A percentile compares a stretch with the other conserved stretches of the same genome.
Evolutionary conservation across 92 coral and sea anemone species (phyloP).

Genomic region (Blastomussa wellsi): DNA sequence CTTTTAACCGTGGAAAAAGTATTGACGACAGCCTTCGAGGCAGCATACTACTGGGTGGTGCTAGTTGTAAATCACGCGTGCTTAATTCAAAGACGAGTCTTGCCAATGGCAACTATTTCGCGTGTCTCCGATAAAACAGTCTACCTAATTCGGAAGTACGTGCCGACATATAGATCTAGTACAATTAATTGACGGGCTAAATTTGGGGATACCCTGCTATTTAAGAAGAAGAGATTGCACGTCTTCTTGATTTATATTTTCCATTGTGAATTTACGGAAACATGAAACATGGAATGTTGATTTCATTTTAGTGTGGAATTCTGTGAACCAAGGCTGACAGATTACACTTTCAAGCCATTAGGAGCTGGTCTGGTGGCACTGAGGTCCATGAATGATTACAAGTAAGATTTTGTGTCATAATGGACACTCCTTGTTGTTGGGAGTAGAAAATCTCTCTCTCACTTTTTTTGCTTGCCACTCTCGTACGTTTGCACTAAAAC

Average conservation of each 20-base stretch:
- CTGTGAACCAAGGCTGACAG: slow-evolving; percentile 85
- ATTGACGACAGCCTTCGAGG: no score
- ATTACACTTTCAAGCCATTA: slow-evolving; percentile 90
- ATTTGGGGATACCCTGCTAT: background rate
- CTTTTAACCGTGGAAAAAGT: no score
- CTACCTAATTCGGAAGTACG: no score
- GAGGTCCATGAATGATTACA: slow-evolving; percentile 76
- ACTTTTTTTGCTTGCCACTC: no score
- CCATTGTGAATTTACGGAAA: background rate
- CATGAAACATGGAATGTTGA: background rate
- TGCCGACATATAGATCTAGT: no score
- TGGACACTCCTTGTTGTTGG: background rate
- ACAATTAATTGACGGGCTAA: background rate
- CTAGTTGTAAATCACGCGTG: no score
- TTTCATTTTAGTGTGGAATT: slow-evolving; percentile 70
- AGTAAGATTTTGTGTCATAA: slow-evolving; percentile 40
- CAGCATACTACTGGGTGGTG: no score
- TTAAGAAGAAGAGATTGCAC: background rate
- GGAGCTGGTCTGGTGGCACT: slow-evolving; percentile 86
- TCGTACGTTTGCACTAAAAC: no score
- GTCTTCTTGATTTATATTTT: background rate
- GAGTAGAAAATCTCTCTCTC: no score
- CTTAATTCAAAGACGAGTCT: no score
- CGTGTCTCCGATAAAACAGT: no score
- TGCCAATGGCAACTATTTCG: no score